phyloP scores from a whole-genome alignment of 2,797 vertebrate species.

The Thalassophryne amazonica region DNA sequence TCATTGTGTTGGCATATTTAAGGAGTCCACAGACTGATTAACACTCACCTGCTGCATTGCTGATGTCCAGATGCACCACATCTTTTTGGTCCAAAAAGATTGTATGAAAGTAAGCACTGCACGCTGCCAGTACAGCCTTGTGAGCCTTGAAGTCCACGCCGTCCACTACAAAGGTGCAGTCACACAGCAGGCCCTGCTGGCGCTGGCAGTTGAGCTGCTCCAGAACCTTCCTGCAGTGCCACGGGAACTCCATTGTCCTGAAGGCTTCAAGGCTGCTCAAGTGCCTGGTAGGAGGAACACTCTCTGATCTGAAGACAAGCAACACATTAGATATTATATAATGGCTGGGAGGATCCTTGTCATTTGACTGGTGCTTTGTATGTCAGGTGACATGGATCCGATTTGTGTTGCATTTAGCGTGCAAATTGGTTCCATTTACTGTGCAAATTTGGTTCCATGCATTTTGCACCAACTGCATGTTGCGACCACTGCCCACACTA shows the following conservation, averaged over 20 bases:
- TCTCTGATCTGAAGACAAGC: not conserved
- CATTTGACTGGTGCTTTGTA: too few relatives aligned
- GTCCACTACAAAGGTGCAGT: constrained; percentile 97
- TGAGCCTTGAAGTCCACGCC: constrained; percentile 97
- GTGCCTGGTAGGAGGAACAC: not conserved
- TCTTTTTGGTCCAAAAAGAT: constrained; percentile 97
- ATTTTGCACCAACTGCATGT: too few relatives aligned
- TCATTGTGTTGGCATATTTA: too few relatives aligned
- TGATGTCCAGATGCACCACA: constrained; percentile 97
- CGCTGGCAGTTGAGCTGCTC: constrained; percentile 94
- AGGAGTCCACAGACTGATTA: not conserved
- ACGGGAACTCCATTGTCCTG: constrained; percentile 91
- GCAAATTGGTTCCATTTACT: too few relatives aligned
- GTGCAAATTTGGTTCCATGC: too few relatives aligned
- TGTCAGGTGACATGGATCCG: too few relatives aligned
- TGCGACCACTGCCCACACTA: too few relatives aligned
- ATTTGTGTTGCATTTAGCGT: too few relatives aligned
- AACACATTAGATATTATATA: not conserved
- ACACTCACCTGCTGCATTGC: constrained; percentile 89
- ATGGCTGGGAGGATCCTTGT: not conserved
- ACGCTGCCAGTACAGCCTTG: constrained; percentile 93
- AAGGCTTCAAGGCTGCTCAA: not conserved
- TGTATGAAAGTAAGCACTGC: constrained; percentile 95
- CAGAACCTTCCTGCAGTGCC: constrained; percentile 92
- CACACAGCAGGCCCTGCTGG: constrained; percentile 90